These are phyloP conservation scores for Neosilurus hyrtlii DNA, from an alignment of 2,797 vertebrate species.

Conservation along the genomic window DNA sequence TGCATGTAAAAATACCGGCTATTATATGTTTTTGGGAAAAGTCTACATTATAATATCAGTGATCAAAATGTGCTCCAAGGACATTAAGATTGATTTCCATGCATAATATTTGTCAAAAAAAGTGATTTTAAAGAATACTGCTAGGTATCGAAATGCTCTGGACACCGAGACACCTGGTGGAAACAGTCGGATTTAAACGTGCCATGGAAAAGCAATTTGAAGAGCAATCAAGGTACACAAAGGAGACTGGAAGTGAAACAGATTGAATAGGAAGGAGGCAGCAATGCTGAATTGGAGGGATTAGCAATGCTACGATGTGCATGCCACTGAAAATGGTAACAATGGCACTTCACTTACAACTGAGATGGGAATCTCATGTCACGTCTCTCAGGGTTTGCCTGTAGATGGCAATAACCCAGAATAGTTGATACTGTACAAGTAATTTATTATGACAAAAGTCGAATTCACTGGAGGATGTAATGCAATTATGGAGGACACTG, in stretches of 20 bases:
- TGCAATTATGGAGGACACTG: slow-evolving; percentile 1
- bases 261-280: slow-evolving; percentile 66
- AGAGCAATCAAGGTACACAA: slow-evolving; percentile 75
- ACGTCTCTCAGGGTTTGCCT: slow-evolving; percentile 11
- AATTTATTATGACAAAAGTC: slow-evolving; percentile 3
- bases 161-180: slow-evolving; percentile 22
- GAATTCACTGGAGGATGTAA: neutral
- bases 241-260: slow-evolving; percentile 67
- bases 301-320: slow-evolving; percentile 64
- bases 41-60: slow-evolving; percentile 33
- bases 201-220: slow-evolving; percentile 70
- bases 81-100: slow-evolving; percentile 18
- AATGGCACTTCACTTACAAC: slow-evolving; percentile 64
- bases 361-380: slow-evolving; percentile 59
- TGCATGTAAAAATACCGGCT: neutral
- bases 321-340: slow-evolving; percentile 55
- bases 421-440: neutral
- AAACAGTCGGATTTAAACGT: slow-evolving; percentile 62
- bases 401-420: slow-evolving; percentile 27
- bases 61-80: slow-evolving; percentile 21
- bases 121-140: slow-evolving; percentile 33
- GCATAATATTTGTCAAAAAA: slow-evolving; percentile 22
- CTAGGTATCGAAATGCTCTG: slow-evolving; percentile 15
- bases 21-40: slow-evolving; percentile 2
- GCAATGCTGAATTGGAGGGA: slow-evolving; percentile 61